A percentile compares a stretch with the other conserved stretches of the same genome.
These are phyloP conservation scores for Mesorhabditis spiculigera DNA, from an alignment of 2,888 invertebrate genomes.

Conservation along the genomic window DNA sequence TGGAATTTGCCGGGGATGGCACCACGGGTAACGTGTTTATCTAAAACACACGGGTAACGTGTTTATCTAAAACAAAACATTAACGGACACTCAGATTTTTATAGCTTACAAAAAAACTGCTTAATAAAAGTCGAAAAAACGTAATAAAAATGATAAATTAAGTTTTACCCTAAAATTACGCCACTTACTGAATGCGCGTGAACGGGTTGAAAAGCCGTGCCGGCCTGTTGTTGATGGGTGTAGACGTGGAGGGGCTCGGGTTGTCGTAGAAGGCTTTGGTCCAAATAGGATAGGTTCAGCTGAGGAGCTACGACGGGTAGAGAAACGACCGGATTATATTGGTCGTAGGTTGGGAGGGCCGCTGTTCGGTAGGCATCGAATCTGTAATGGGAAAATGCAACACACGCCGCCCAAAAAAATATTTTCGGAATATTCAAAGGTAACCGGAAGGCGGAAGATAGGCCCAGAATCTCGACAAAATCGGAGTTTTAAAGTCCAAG, in stretches of 20 bases:
- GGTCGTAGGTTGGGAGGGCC: background rate
- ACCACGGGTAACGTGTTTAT: background rate
- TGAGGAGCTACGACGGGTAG: background rate
- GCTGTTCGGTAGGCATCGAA: background rate
- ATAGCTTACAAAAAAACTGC: background rate
- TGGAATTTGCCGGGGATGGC: background rate
- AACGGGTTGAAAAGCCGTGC: background rate
- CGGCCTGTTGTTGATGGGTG: background rate
- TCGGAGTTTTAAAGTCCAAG: background rate
- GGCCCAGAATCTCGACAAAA: background rate
- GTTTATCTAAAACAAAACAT: constrained; percentile 1
- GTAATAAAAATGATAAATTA: too few species aligned
- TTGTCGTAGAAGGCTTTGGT: constrained; percentile 3
- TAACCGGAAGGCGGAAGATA: background rate
- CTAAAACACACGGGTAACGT: constrained; percentile 1
- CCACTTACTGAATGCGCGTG: background rate
- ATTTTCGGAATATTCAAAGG: too few species aligned
- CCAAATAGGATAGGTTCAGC: background rate
- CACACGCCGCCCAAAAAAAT: too few species aligned
- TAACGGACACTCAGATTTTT: background rate
- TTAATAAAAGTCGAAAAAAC: background rate
- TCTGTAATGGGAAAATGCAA: background rate
- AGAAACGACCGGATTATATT: background rate
- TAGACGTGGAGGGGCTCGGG: constrained; percentile 5
- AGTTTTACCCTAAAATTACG: too few species aligned